Evolutionary conservation across 2,888 invertebrate genomes (phyloP), one percentile per base, ranked within the genome.

Genomic region (Allolobophora icterica): DNA sequence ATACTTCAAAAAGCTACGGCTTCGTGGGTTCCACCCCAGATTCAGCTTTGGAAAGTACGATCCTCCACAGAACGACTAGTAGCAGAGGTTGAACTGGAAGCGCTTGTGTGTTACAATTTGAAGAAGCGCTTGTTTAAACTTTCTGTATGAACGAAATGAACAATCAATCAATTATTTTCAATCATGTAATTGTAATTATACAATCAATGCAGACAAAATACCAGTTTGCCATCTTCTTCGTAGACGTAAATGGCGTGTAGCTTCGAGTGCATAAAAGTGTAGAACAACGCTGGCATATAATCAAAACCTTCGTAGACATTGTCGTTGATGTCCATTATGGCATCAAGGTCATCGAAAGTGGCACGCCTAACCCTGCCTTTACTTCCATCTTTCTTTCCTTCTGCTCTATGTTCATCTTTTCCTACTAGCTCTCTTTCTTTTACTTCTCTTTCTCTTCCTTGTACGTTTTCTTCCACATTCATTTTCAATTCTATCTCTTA

Each of bases 191-290:
- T 3, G 11, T 24, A 21, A 6, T 52, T 4, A 3, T 24, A 6
- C 8, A 71, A 71, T n/a, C 13, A 71, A 71, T 71, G 2, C 8
- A 71, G 52, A 52, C 52, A 52, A 52, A 1, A 34, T 87, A 87
- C 87, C 87, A 38, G 35, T 34, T 87, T 87, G 8, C 87, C 87
- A 24, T 87, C 38, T 87, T 87, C 87, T 19, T 87, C 87, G 87
- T 34, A 11, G 35, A 87, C 38, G 87, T 87, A 87, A 34, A 87
- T 34, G 24, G 19, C 34, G 87, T 87, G 87, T 87, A 87, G 87
- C 87, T 87, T 87, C 38, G 87, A 87, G 38, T 87, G 87, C 87
- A 87, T 87, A 33, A 87, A 87, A 5, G 34, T 34, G 87, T 87
- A 38, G 87, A 87, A 87, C 8, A 87, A 35, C 21, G 35, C 15